Percentiles rank a stretch among this genome's conserved stretches.
Conservation (phyloP, 2,113 vertebrate genomes). For the Erythrocebus patas region DNA sequence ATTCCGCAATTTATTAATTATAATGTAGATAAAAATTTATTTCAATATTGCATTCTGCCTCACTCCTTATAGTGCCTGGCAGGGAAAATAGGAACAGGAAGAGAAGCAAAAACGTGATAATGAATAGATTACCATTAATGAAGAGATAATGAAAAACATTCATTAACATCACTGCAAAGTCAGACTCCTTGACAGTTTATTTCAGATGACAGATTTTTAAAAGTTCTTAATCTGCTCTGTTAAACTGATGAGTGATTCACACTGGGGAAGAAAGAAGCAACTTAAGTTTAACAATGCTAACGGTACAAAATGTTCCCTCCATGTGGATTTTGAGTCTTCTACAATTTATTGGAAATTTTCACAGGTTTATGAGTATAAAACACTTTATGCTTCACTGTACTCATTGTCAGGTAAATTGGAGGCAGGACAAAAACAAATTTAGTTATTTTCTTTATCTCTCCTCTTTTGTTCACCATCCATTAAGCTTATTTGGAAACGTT, state of each 20-base stretch:
- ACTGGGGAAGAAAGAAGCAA: not conserved
- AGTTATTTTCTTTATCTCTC: not conserved
- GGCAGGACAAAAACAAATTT: not conserved
- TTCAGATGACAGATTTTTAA: not conserved
- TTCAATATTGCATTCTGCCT: not conserved
- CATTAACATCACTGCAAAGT: conserved; percentile 10
- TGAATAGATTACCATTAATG: conserved; percentile 46
- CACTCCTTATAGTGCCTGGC: not conserved
- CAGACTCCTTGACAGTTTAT: not conserved
- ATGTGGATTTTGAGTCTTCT: not conserved
- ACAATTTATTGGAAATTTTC: not conserved
- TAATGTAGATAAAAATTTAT: not conserved
- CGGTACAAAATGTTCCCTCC: not conserved
- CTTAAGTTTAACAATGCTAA: not conserved
- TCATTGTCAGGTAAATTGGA: not conserved
- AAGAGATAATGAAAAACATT: not conserved
- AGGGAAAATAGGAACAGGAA: conserved; percentile 21
- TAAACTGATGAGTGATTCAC: not conserved
- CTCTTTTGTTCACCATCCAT: not conserved
- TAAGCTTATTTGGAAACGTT: not conserved
- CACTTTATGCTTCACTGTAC: not conserved
- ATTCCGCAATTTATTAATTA: not conserved
- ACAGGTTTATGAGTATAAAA: not conserved
- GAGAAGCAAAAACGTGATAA: not conserved
- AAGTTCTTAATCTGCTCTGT: not conserved